Percentiles rank a stretch among this genome's conserved stretches.
Conservation (phyloP, 1,140 invertebrate genomes). For the Druon quercuslanigerum region DNA sequence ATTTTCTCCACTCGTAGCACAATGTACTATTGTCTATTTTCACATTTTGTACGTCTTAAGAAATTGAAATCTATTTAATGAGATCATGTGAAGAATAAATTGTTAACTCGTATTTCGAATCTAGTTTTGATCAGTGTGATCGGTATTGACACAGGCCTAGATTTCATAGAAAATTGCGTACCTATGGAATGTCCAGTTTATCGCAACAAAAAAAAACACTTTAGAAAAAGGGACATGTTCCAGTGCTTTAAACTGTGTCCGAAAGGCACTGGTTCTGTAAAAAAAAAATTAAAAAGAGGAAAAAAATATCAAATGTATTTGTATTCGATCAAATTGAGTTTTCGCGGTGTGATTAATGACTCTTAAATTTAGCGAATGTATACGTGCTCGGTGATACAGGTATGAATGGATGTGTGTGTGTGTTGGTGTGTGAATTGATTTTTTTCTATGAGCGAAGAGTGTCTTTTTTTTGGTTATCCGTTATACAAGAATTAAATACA, state of each 20-base stretch:
- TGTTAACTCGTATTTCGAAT: constrained; percentile 11
- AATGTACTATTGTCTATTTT: constrained; percentile 18
- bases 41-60: constrained; percentile 4
- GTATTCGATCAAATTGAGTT: constrained; percentile 11
- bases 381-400: constrained; percentile 12
- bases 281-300: background rate
- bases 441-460: constrained; percentile 53
- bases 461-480: constrained; percentile 61
- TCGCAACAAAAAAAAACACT: background rate
- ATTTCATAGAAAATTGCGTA: background rate
- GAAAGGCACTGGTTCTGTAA: background rate
- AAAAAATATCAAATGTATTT: constrained; percentile 7
- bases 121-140: background rate
- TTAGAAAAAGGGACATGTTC: background rate
- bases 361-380: constrained; percentile 26
- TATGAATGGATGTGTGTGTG: constrained; percentile 47
- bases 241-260: background rate
- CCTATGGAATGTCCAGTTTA: background rate
- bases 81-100: background rate
- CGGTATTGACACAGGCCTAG: constrained; percentile 14
- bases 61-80: background rate
- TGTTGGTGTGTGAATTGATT: constrained; percentile 48
- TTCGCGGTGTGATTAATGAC: constrained; percentile 5
- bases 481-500: constrained; percentile 59
- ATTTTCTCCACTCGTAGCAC: no score